Evolutionary conservation across 2,113 vertebrate genomes (phyloP).

Genomic region (human): GRCh38 chr11:11615001-11615500

Average conservation of each 20-base stretch:
- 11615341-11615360: slow-evolving; percentile 52
- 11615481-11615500: slow-evolving; percentile 60
- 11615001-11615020: slow-evolving; percentile 30
- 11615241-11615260: neutral
- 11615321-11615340: neutral
- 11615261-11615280: neutral
- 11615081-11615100: slow-evolving; percentile 32
- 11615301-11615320: neutral
- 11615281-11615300: neutral
- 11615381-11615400: slow-evolving; percentile 54
- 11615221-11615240: neutral
- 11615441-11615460: slow-evolving; percentile 66
- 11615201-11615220: neutral
- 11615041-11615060: slow-evolving; percentile 46
- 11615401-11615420: slow-evolving; percentile 51
- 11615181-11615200: neutral
- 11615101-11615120: slow-evolving; percentile 8
- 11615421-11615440: slow-evolving; percentile 36
- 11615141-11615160: neutral
- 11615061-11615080: slow-evolving; percentile 26
- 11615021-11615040: slow-evolving; percentile 22
- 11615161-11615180: neutral
- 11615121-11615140: slow-evolving; percentile 38
- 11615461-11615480: slow-evolving; percentile 72
- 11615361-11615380: slow-evolving; percentile 52